phyloP scores from a whole-genome alignment of 2,113 vertebrate genomes.

The Brienomyrus longianalis region DNA sequence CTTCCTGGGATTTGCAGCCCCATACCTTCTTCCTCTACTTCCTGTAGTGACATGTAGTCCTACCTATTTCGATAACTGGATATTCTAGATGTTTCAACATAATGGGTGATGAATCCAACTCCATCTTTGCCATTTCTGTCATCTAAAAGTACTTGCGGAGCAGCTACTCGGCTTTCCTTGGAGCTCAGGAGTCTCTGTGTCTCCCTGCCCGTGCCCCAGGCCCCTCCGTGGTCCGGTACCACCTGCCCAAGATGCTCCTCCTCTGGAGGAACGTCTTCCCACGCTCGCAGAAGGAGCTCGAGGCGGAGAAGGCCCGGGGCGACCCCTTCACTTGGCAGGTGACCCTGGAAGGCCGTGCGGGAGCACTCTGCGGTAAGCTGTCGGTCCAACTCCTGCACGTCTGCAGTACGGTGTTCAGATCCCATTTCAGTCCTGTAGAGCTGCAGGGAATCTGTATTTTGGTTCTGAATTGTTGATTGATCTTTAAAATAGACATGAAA shows the following conservation, averaged over 20 bases:
- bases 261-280: slow-evolving; percentile 96
- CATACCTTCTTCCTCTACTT: neutral
- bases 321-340: slow-evolving; percentile 98
- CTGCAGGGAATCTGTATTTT: neutral
- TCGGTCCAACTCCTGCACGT: neutral
- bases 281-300: slow-evolving; percentile 91
- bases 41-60: neutral
- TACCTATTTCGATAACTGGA: neutral
- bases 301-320: slow-evolving; percentile 92
- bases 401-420: neutral
- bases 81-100: neutral
- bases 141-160: neutral
- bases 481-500: neutral
- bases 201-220: slow-evolving; percentile 53
- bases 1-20: neutral
- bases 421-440: neutral
- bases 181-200: neutral
- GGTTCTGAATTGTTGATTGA: neutral
- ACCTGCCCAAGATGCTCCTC: slow-evolving; percentile 95
- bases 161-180: neutral
- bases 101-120: neutral
- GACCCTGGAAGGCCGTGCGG: slow-evolving; percentile 90
- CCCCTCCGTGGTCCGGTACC: slow-evolving; percentile 89
- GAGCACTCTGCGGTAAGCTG: slow-evolving; percentile 86
- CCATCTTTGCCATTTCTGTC: neutral